A percentile compares a stretch with the other conserved stretches of the same genome.
phyloP scores from a whole-genome alignment of 2,888 invertebrate species.

The Drosophila demipolita region DNA sequence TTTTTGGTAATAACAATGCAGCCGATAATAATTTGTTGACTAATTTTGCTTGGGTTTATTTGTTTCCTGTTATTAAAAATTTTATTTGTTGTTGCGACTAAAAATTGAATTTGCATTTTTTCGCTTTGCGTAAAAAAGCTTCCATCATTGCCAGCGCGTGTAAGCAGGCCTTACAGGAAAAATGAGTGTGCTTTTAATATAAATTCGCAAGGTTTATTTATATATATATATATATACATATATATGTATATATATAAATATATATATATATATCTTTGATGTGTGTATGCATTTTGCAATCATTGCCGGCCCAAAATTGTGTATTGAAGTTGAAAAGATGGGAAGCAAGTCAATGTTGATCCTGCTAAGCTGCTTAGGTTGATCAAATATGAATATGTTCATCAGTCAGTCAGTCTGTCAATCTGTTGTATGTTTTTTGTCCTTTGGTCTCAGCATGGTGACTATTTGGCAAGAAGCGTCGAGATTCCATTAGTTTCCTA shows the following conservation, averaged over 20 bases:
- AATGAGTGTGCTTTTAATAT: not conserved
- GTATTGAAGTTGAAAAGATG: not conserved
- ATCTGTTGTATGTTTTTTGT: not conserved
- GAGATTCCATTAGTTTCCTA: conserved; percentile 52
- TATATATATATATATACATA: not conserved
- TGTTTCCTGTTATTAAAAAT: too few relatives aligned
- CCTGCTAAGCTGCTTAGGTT: not conserved
- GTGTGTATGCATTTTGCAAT: not conserved
- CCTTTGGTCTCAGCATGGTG: conserved; percentile 5
- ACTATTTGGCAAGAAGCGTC: conserved; percentile 33
- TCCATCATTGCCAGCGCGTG: not conserved
- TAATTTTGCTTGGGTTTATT: not conserved
- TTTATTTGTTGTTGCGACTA: not conserved
- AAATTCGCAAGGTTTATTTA: not conserved
- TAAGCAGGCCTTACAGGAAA: not conserved
- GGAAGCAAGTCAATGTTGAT: not conserved
- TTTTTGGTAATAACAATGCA: not conserved
- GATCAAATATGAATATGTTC: conserved; percentile 4
- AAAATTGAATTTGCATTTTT: not conserved
- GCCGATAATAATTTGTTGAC: not conserved
- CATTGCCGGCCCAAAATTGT: not conserved
- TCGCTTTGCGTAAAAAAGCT: not conserved
- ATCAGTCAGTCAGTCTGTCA: not conserved
- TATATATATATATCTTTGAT: not conserved
- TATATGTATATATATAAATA: not conserved